Evolutionary conservation across 2,797 vertebrate species (phyloP).

Genomic region (Acestrorhynchus altus): DNA sequence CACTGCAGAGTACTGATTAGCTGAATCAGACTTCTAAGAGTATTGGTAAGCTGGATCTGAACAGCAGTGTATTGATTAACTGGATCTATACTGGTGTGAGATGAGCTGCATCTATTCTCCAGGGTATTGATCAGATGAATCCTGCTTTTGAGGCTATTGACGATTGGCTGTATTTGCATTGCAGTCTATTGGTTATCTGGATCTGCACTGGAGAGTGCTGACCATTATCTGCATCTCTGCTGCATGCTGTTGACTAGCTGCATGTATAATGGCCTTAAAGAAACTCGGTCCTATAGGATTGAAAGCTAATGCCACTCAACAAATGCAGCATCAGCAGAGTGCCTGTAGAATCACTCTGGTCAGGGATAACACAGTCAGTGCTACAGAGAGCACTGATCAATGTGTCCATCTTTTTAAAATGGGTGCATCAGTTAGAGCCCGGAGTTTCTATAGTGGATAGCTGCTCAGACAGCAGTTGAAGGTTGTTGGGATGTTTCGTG

Average conservation of each 20-base stretch:
- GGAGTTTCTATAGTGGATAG: neutral
- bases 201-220: neutral
- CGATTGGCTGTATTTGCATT: slow-evolving; percentile 73
- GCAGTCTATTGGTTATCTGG: neutral
- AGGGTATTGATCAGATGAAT: slow-evolving; percentile 63
- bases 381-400: neutral
- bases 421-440: neutral
- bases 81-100: neutral
- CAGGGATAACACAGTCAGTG: neutral
- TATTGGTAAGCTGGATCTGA: neutral
- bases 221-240: neutral
- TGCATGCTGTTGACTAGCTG: neutral
- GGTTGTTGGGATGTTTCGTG: too few relatives aligned
- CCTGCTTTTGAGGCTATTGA: too few relatives aligned
- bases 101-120: neutral
- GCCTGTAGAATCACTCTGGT: neutral
- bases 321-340: neutral
- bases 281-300: neutral
- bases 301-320: neutral
- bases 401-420: neutral
- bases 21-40: slow-evolving; percentile 75
- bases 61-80: neutral
- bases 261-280: neutral
- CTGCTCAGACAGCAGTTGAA: neutral
- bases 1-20: slow-evolving; percentile 76